These are phyloP conservation scores for Ylistrum balloti DNA, from an alignment of 1,140 invertebrate genomes.

Conservation along the genomic window DNA sequence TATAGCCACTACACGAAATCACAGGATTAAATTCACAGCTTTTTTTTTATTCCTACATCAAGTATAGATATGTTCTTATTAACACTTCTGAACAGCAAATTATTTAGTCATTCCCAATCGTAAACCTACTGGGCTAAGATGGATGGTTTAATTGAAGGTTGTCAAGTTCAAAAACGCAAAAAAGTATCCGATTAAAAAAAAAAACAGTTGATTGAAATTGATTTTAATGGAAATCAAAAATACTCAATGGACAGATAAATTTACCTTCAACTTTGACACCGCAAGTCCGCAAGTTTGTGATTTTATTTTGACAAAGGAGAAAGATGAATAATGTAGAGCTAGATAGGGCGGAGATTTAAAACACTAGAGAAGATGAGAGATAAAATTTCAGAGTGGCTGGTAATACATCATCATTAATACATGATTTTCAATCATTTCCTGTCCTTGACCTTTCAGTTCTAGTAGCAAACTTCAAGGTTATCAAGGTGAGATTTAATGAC, in stretches of 20 bases:
- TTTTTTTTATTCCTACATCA: background rate
- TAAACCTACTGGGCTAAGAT: background rate
- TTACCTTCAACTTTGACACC: background rate
- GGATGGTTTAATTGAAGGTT: background rate
- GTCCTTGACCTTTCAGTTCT: background rate
- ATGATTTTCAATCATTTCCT: background rate
- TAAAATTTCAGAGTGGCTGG: background rate
- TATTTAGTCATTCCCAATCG: background rate
- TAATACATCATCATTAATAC: background rate
- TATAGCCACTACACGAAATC: background rate
- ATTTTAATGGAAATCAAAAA: background rate
- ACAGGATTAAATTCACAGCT: conserved; percentile 7
- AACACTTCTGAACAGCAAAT: background rate
- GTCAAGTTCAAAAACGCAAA: background rate
- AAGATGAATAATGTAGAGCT: background rate
- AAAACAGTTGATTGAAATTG: background rate
- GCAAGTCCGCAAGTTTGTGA: background rate
- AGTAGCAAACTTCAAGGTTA: conserved; percentile 2
- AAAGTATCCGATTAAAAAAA: background rate
- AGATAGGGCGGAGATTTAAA: background rate
- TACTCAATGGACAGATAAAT: background rate
- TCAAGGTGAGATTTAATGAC: background rate
- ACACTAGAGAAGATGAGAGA: background rate
- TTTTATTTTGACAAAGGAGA: background rate
- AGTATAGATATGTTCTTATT: background rate